Conservation (phyloP, 1,140 invertebrate genomes). For the Cecropterus lyciades region DNA sequence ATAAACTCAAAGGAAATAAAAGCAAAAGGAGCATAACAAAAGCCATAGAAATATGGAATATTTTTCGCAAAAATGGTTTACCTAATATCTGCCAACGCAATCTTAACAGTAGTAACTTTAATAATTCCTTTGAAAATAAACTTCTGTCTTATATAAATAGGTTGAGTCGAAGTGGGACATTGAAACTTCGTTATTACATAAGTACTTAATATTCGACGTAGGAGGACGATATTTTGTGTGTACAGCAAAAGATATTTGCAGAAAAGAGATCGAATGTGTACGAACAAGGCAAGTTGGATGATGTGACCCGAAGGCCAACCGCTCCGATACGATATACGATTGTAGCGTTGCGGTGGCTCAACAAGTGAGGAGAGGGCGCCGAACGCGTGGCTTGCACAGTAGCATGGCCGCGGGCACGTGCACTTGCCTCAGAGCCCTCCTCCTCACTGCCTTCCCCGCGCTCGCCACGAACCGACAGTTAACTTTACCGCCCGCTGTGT, state of each 20-base stretch:
- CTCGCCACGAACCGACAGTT: slow-evolving; percentile 41
- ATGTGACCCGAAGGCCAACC: slow-evolving; percentile 44
- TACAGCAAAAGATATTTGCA: slow-evolving; percentile 35
- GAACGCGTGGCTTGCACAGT: slow-evolving; percentile 63
- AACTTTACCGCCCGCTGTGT: slow-evolving; percentile 46
- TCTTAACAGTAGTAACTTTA: too few relatives aligned
- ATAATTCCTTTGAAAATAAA: too few relatives aligned
- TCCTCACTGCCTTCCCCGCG: slow-evolving; percentile 31
- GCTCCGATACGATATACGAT: slow-evolving; percentile 38
- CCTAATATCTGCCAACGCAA: too few relatives aligned
- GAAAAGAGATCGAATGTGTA: slow-evolving; percentile 49
- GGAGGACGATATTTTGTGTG: not conserved
- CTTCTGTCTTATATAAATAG: too few relatives aligned
- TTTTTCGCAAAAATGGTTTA: too few relatives aligned
- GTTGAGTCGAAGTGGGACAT: too few relatives aligned
- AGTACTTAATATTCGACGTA: too few relatives aligned
- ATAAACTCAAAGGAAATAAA: too few relatives aligned
- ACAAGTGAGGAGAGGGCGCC: slow-evolving; percentile 71
- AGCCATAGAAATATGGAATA: too few relatives aligned
- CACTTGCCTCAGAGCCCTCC: slow-evolving; percentile 48
- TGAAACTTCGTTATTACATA: too few relatives aligned
- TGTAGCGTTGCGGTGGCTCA: slow-evolving; percentile 56
- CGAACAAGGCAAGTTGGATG: slow-evolving; percentile 36
- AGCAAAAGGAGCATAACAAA: too few relatives aligned
- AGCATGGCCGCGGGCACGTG: slow-evolving; percentile 67